These are phyloP conservation scores for Vidua chalybeata DNA, from an alignment of 2,113 vertebrate genomes.

Conservation along the genomic window DNA sequence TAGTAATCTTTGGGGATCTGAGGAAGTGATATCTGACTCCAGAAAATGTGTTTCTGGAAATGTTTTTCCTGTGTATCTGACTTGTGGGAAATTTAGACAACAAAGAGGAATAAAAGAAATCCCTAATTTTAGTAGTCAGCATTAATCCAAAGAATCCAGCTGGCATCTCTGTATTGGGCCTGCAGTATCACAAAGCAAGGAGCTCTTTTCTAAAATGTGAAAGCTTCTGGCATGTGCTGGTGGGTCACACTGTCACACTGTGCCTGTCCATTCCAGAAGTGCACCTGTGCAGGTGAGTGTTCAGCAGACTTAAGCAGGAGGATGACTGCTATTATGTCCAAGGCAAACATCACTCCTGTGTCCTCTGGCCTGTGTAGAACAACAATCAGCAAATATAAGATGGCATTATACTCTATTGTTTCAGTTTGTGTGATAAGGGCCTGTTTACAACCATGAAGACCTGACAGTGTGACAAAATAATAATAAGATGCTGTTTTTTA, in stretches of 20 bases:
- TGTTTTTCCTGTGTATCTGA: background rate
- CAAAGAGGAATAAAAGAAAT: background rate
- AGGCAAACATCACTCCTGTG: background rate
- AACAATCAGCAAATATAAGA: background rate
- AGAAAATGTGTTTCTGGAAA: background rate
- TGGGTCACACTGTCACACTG: background rate
- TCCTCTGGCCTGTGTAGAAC: background rate
- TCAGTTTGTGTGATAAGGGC: background rate
- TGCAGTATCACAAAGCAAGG: background rate
- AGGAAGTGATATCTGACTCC: background rate
- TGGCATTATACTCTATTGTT: background rate
- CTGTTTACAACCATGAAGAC: background rate
- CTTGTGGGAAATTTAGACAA: background rate
- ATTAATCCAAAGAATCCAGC: background rate
- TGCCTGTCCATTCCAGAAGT: background rate
- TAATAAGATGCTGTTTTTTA: background rate
- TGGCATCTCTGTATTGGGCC: background rate
- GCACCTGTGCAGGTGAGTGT: background rate
- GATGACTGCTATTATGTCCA: background rate
- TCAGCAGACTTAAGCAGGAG: background rate
- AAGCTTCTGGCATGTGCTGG: background rate
- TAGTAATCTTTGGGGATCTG: background rate
- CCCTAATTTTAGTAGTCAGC: background rate
- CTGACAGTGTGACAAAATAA: background rate
- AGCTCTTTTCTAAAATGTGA: background rate